Evolutionary conservation across 2,888 invertebrate genomes (phyloP), one percentile per base, ranked within the genome.

Genomic region (Acleris literana): DNA sequence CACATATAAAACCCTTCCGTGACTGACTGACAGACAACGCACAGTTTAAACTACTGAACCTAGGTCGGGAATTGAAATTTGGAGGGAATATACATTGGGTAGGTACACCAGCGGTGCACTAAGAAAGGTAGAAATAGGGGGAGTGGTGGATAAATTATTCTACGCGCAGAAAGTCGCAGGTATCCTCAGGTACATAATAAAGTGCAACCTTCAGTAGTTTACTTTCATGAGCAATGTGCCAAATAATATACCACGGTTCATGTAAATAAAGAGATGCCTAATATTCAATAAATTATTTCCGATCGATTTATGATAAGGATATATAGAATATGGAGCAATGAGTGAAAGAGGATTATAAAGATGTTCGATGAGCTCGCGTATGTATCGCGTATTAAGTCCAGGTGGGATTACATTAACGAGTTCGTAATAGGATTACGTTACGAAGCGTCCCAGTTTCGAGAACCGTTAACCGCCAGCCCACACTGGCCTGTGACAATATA

Each of bases 341-440:
- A 60, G 61, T 52, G 61, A 57, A 57, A 51, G 33, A 33, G 25
- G 56, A 57, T 62, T 62, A 62, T 20, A 66, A 49, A 62, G 46
- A 62, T 43, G 44, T 57, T 61, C 39, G 18, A 61, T 46, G 33
- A 61, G 49, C 53, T 55, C 39, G 49, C 61, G 56, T 65, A 56
- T 61, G 61, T 62, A 62, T 48, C 18, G 66, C 57, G 62, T 66
- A 86, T 83, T 78, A 75, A 78, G 81, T 82, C 81, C 77, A 77
- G 78, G 78, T 76, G 75, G 86, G 87, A 90, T 91, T 78, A 80
- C 82, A 85, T 85, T 90, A 90, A 90, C 90, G 87, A 91, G 89
- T 82, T 86, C 85, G 82, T 90, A 92, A 90, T 90, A 87, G 86
- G 91, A 92, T 92, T 91, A 90, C 86, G 83, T 83, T 83, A 78